Conservation (phyloP, 2,113 vertebrate genomes). For the Misgurnus mizolepis region DNA sequence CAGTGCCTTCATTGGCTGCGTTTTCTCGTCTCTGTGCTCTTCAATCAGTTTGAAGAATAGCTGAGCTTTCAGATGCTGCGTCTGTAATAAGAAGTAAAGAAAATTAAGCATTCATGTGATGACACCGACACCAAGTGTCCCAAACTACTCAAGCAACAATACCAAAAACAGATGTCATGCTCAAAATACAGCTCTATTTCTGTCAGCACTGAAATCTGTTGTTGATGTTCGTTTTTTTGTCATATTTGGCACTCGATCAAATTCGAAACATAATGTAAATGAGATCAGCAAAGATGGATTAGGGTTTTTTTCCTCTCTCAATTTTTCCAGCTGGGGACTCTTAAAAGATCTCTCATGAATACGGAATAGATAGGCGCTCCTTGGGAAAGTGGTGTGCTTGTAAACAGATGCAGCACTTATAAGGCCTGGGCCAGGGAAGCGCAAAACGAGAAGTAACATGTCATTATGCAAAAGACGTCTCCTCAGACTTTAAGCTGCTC, state of each 20-base stretch:
- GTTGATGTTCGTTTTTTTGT: conserved; percentile 8
- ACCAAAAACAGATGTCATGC: conserved; percentile 38
- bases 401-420: conserved; percentile 59
- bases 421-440: conserved; percentile 42
- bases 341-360: conserved; percentile 57
- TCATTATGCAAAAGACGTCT: conserved; percentile 60
- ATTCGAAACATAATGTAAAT: conserved; percentile 39
- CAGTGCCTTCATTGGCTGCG: conserved; percentile 4
- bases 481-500: conserved; percentile 43
- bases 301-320: conserved; percentile 7
- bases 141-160: conserved; percentile 30
- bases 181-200: conserved; percentile 50
- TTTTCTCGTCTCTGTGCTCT: background rate
- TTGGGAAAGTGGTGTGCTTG: conserved; percentile 50
- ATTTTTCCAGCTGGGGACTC: conserved; percentile 55
- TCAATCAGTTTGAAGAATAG: conserved; percentile 16
- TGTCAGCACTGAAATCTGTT: conserved; percentile 38
- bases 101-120: conserved; percentile 42
- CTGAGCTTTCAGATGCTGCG: conserved; percentile 16
- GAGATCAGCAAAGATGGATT: conserved; percentile 43
- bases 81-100: conserved; percentile 12
- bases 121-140: conserved; percentile 12
- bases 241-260: conserved; percentile 13
- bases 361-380: conserved; percentile 45
- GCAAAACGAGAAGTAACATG: conserved; percentile 54